phyloP scores from a whole-genome alignment of 2,797 vertebrate genomes.

The Phylloscopus collybita region DNA sequence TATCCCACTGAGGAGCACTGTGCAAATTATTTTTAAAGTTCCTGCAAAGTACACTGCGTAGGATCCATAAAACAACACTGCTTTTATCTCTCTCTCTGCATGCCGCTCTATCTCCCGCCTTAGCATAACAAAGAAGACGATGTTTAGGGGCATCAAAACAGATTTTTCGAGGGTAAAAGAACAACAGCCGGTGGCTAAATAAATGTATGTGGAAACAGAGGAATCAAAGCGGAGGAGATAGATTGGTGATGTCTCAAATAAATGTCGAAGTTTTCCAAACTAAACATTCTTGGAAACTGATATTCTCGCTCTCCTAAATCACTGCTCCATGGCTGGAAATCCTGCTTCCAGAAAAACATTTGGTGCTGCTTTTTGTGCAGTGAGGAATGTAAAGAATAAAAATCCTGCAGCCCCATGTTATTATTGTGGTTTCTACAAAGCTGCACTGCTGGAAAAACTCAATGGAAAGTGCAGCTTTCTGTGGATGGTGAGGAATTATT shows the following conservation, averaged over 20 bases:
- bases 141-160: conserved; percentile 33
- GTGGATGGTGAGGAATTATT: background rate
- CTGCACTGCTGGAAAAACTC: conserved; percentile 35
- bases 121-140: conserved; percentile 45
- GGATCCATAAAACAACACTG: conserved; percentile 41
- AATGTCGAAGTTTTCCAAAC: conserved; percentile 30
- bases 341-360: conserved; percentile 53
- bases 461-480: conserved; percentile 33
- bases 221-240: conserved; percentile 27
- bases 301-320: conserved; percentile 39
- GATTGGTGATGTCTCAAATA: background rate
- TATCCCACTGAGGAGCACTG: background rate
- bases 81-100: conserved; percentile 30
- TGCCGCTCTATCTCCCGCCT: background rate
- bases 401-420: background rate
- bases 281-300: conserved; percentile 50
- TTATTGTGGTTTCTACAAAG: conserved; percentile 55
- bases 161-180: conserved; percentile 16
- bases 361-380: background rate
- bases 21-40: conserved; percentile 30
- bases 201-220: background rate
- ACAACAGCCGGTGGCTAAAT: conserved; percentile 38
- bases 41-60: conserved; percentile 18
- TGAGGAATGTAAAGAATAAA: conserved; percentile 28
- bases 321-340: conserved; percentile 28